A percentile compares a stretch with the other conserved stretches of the same genome.
Conservation (phyloP, 2,888 invertebrate species). For the Stramonita haemastoma region DNA sequence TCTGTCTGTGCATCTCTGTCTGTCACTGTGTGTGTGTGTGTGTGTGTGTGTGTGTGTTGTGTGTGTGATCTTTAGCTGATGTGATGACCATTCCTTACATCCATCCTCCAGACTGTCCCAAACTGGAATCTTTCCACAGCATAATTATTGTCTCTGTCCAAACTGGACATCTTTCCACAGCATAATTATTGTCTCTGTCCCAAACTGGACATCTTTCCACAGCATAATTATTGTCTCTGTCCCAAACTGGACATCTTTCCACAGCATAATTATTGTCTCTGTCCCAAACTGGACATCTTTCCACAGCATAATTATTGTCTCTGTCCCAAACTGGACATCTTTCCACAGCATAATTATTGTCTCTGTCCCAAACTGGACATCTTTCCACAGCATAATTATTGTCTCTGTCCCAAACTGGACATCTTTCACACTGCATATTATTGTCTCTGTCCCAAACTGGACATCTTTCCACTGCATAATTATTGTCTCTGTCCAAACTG, state of each 20-base stretch:
- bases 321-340: not conserved
- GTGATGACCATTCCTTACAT: not conserved
- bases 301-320: not conserved
- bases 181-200: too few relatives aligned
- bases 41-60: not conserved
- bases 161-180: too few relatives aligned
- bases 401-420: too few relatives aligned
- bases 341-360: not conserved
- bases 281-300: too few relatives aligned
- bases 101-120: not conserved
- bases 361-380: not conserved
- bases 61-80: not conserved
- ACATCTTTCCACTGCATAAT: not conserved
- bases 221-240: not conserved
- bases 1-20: not conserved
- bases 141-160: not conserved
- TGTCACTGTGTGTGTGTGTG: not conserved
- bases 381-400: too few relatives aligned
- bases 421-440: not conserved
- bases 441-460: not conserved
- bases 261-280: too few relatives aligned
- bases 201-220: too few relatives aligned
- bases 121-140: not conserved
- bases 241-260: too few relatives aligned
- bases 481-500: not conserved